Base-by-base conservation (phyloP, 2,113 vertebrate species). In the Pteronura brasiliensis region DNA sequence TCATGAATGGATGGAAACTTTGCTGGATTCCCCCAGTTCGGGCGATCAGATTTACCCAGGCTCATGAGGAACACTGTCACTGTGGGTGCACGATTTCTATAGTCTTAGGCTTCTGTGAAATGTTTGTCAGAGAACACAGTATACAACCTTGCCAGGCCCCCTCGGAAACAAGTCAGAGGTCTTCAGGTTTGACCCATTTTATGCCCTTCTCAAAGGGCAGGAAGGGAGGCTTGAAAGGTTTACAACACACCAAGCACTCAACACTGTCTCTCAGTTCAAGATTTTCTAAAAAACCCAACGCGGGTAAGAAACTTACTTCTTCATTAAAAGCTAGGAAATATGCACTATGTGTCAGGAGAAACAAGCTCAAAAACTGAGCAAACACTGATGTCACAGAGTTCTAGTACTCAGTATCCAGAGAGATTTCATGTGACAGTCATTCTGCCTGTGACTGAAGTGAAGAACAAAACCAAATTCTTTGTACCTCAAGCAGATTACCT, bases 381-480 rank as follows among this genome's bases (percentile, higher is more conserved):
- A 91, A 85, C 74, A 34, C 61, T 74, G 34, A 23, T 47, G 29
- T 82, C 63, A 88, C 4, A 29, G 67, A 11, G 36, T 71, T 93
- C 69, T 49, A 86, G 79, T 52, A 86, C 61, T 63, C 25, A 83
- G 55, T 55, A 69, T 36, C 9, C 44, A 80, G 57, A 74, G 0
- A 76, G 8, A 94, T 67, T 76, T 85, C 77, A 86, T 13, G 27
- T 89, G 63, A 67, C 20, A 69, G 36, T 47, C 15, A 39, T 77
- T 80, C 88, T 81, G 34, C 31, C 80, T 39, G 36, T 69, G 82
- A 49, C 34, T 82, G 12, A 95, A 86, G 49, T 74, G 39, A 83
- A 81, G 59, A 59, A 82, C 63, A 88, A 91, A 90, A 94, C 47
- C 61, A 76, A 83, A 42, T 86, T 96, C 65, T 81, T 31, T 95